Conservation (phyloP, 2,113 vertebrate genomes). For the Sinosuthora webbiana region DNA sequence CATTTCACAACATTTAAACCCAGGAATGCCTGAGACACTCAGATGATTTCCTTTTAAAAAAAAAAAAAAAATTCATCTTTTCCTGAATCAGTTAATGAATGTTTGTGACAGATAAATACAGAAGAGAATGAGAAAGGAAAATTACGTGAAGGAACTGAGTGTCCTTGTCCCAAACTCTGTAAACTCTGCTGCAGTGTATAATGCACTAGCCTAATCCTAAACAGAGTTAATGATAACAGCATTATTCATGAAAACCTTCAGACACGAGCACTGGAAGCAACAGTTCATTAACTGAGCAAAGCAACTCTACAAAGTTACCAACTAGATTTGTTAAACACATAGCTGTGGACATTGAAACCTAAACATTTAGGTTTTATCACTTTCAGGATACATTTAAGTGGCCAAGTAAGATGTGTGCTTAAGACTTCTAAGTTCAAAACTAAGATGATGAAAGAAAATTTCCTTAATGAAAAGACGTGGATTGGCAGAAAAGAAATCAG, state of each 20-base stretch:
- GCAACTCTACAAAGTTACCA: background rate
- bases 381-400: background rate
- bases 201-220: background rate
- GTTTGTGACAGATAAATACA: background rate
- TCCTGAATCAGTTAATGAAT: background rate
- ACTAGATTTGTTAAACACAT: background rate
- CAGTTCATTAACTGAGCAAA: accelerated
- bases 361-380: background rate
- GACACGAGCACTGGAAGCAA: background rate
- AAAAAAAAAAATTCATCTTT: background rate
- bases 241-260: background rate
- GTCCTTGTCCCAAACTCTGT: background rate
- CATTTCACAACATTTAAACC: background rate
- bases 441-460: background rate
- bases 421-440: background rate
- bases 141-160: background rate
- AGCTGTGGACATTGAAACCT: background rate
- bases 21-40: background rate
- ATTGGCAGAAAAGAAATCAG: background rate
- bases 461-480: background rate
- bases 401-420: background rate
- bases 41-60: background rate
- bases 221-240: background rate
- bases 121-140: background rate
- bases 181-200: background rate